Evolutionary conservation across 2,113 vertebrate species (phyloP).

Genomic region (Hipposideros armiger): DNA sequence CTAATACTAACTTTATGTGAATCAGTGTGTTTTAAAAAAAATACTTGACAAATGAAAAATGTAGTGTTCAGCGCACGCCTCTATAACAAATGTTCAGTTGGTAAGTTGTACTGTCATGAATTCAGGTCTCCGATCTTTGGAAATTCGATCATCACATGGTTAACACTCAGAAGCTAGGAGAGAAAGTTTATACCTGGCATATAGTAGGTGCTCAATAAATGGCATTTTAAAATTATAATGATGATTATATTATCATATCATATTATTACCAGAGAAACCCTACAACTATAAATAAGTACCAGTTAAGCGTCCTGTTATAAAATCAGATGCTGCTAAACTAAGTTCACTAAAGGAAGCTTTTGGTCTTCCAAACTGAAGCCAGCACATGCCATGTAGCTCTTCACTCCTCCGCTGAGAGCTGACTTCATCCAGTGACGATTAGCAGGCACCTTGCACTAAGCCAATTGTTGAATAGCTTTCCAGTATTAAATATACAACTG

Average conservation of each 20-base stretch:
- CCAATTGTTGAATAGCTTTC: background rate
- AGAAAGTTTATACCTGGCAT: background rate
- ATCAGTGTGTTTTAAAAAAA: background rate
- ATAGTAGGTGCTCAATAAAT: conserved; percentile 7
- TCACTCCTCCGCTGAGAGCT: background rate
- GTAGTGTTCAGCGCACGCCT: background rate
- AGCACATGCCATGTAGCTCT: background rate
- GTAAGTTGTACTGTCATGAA: background rate
- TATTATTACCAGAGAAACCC: conserved; percentile 22
- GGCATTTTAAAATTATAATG: background rate
- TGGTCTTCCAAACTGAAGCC: background rate
- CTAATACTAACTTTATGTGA: conserved; percentile 17
- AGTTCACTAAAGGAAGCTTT: background rate
- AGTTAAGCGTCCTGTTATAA: background rate
- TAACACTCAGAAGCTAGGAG: conserved; percentile 27
- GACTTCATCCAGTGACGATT: background rate
- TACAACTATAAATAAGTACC: background rate
- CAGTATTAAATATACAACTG: background rate
- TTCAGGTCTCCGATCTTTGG: background rate
- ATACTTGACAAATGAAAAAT: background rate
- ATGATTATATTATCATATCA: background rate
- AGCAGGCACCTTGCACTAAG: background rate
- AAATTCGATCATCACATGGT: background rate
- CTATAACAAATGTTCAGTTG: background rate
- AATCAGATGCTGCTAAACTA: background rate